Conservation (phyloP, 2,888 invertebrate genomes). For the Bombylius major region DNA sequence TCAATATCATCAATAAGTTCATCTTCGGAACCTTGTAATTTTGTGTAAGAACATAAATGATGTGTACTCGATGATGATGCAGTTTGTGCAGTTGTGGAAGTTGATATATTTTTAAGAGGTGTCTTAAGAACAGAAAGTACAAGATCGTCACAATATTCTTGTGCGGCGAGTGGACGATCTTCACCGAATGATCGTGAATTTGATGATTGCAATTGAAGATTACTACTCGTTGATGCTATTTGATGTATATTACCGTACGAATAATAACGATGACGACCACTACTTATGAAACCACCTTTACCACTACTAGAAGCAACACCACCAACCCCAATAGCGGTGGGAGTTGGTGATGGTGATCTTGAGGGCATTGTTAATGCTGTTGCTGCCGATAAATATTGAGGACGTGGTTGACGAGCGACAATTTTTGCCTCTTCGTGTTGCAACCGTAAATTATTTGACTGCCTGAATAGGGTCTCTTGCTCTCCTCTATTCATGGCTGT, state of each 20-base stretch:
- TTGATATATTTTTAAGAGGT: slow-evolving; percentile 32
- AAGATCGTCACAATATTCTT: slow-evolving; percentile 37
- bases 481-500: slow-evolving; percentile 49
- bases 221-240: slow-evolving; percentile 13
- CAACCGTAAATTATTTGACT: slow-evolving; percentile 42
- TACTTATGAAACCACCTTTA: background rate
- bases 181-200: slow-evolving; percentile 19
- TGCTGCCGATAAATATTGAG: slow-evolving; percentile 23
- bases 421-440: slow-evolving; percentile 19
- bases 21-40: slow-evolving; percentile 20
- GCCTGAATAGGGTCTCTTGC: slow-evolving; percentile 48
- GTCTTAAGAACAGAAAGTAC: slow-evolving; percentile 48
- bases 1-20: slow-evolving; percentile 26
- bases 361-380: slow-evolving; percentile 6
- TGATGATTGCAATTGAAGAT: slow-evolving; percentile 16
- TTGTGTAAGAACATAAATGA: slow-evolving; percentile 18
- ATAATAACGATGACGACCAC: slow-evolving; percentile 16
- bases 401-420: slow-evolving; percentile 9
- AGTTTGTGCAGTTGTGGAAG: slow-evolving; percentile 2
- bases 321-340: too few relatives aligned
- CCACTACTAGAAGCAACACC: background rate
- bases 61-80: slow-evolving; percentile 10
- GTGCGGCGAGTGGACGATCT: slow-evolving; percentile 17
- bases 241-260: slow-evolving; percentile 27
- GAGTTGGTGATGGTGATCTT: too few relatives aligned